Base-by-base conservation (phyloP, 1,140 invertebrate genomes). In the Euura saliciscinereae region DNA sequence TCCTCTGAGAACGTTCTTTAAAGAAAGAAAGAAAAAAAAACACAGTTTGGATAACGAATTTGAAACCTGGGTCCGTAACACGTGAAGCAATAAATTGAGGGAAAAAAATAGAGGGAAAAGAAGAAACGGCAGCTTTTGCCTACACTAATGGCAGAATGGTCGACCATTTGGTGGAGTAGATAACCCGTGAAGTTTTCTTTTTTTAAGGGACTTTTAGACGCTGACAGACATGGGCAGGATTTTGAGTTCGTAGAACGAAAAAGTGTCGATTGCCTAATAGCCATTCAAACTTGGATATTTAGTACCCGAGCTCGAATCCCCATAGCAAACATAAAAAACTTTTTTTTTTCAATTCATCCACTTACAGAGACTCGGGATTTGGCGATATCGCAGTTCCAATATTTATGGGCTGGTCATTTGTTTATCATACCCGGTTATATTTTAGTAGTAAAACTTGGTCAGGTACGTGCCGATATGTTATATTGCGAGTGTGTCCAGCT, bases 251-350 rank as follows among this genome's bases (percentile, higher is more conserved):
- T 11, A n/a, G 51, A 28, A 59, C 8, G 13, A 4, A 59, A 59
- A 59, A 59, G 51, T 59, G 51, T 59, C 51, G 51, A 59, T 59
- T 59, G 51, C 51, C 5, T 6, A 59, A 59, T 59, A 59, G 51
- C 51, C 13, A 11, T 59, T 59, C 51, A 59, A 59, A 59, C 51
- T 5, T 59, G 51, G 28, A 28, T 59, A n/a, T 59, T 59, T 6
- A 6, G 51, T 59, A 8, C 51, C 28, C 28, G 28, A 28, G 28
- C 28, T 28, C 28, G 28, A 28, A 28, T 28, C 28, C 28, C 28
- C 28, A n/a, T n/a, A 28, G 28, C 28, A 28, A 28, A 28, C 28
- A 1, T 28, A 28, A 28, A 28, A 28, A 1, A 0, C 1, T 28
- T 28, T 28, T 28, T 28, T 28, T 28, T 28, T 1, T 28, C 28